Evolutionary conservation across 2,797 vertebrate species (phyloP), one percentile per base, ranked within the genome.

Genomic region (Acridotheres tristis): DNA sequence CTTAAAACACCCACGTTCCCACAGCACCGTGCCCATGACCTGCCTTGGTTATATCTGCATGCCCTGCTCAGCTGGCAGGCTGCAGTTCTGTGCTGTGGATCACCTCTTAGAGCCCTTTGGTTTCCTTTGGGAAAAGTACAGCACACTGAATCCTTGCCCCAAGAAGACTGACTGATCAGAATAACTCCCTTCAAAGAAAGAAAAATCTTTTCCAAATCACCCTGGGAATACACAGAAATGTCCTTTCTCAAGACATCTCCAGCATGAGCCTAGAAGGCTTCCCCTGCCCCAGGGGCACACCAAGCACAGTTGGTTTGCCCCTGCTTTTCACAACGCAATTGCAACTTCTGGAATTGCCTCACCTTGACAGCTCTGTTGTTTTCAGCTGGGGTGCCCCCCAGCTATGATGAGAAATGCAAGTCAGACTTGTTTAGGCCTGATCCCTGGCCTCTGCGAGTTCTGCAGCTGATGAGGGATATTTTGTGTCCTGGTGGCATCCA

Each of bases 341-440:
- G 59, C 11, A 75, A 2, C 18, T 91, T 80, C 54, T 73, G 51
- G 29, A 85, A 43, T 47, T 90, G 67, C 81, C n/a, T 89, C 90
- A 89, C 73, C 58, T 84, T 66, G 66, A 68, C 63, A 92, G 10
- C 40, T 90, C 62, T 40, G 34, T 43, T 86, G 66, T 40, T 95
- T 93, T 86, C 72, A 84, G 40, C 47, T 42, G 51, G 13, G 57
- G n/a, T 36, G 40, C 36, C 77, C 78, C 50, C 21, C 42, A 40
- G 92, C 89, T 89, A 55, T 34, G 27, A 66, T 0, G 3, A 86
- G 55, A 86, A 75, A 76, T 25, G 30, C 32, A 66, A 84, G 20
- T 36, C 83, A 84, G 77, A 54, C 94, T 68, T 95, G 90, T 92
- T 79, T 51, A 75, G 90, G 58, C 90, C 47, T 79, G 88, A 85